Conservation (phyloP, 2,797 vertebrate species). For the Delichon dasypus region DNA sequence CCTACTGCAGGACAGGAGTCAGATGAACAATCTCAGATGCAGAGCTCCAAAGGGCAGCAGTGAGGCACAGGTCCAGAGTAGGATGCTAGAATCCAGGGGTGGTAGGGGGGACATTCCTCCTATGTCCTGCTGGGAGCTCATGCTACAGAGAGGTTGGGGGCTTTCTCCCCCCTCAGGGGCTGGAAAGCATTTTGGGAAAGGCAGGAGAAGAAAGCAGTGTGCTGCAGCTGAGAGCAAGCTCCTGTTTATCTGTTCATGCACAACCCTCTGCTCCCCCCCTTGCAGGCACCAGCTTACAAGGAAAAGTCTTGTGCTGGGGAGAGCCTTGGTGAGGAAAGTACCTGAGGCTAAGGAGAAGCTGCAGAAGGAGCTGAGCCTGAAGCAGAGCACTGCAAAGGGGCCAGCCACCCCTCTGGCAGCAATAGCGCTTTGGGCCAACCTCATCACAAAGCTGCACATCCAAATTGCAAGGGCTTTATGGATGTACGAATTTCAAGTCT, state of each 20-base stretch:
- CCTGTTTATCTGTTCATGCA: background rate
- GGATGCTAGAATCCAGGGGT: no score
- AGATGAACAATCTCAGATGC: no score
- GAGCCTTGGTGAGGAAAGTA: rapidly evolving
- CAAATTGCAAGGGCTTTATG: background rate
- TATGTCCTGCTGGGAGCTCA: rapidly evolving
- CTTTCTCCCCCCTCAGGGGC: background rate
- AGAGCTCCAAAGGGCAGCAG: rapidly evolving
- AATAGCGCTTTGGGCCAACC: rapidly evolving
- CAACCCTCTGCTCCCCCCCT: rapidly evolving
- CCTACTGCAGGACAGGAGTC: rapidly evolving
- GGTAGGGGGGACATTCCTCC: no score
- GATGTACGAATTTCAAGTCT: rapidly evolving
- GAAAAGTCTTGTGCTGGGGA: background rate
- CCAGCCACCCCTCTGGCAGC: rapidly evolving
- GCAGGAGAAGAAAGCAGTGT: background rate
- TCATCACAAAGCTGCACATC: background rate
- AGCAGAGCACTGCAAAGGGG: background rate
- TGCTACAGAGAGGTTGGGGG: no score
- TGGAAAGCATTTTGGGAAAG: background rate
- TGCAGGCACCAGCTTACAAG: background rate
- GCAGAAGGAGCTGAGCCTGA: background rate
- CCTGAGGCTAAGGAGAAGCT: background rate
- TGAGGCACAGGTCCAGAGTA: rapidly evolving
- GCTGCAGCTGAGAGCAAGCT: background rate